Evolutionary conservation across 2,797 vertebrate genomes (phyloP).

Genomic region (Chaenodraco wilsoni): DNA sequence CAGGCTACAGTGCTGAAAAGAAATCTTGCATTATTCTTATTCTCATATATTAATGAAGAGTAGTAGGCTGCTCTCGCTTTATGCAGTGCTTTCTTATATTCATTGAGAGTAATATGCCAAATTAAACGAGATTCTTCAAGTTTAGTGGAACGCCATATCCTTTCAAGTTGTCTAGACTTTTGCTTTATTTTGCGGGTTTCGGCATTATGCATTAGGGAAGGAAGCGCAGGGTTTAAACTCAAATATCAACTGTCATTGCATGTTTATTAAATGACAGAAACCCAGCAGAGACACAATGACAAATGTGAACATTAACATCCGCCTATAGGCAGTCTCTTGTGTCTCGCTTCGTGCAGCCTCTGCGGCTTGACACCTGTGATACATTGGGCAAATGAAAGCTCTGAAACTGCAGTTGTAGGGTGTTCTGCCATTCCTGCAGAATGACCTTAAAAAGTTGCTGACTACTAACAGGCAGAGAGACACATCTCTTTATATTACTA

Average conservation of each 20-base stretch:
- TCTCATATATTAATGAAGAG: too few relatives aligned
- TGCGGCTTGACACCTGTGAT: slow-evolving; percentile 36
- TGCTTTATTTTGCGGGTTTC: too few relatives aligned
- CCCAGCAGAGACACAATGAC: neutral
- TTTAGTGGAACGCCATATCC: too few relatives aligned
- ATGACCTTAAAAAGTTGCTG: slow-evolving; percentile 61
- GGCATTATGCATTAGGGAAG: too few relatives aligned
- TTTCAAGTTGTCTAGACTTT: too few relatives aligned
- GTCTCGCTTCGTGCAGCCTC: slow-evolving; percentile 13
- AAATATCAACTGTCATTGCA: neutral
- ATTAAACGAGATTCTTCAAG: too few relatives aligned
- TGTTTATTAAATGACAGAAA: neutral
- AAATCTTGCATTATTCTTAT: too few relatives aligned
- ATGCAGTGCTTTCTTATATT: too few relatives aligned
- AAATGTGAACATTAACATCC: slow-evolving; percentile 5
- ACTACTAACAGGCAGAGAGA: slow-evolving; percentile 44
- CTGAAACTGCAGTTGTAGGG: slow-evolving; percentile 51
- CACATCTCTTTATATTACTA: slow-evolving; percentile 47
- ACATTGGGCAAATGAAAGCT: slow-evolving; percentile 28
- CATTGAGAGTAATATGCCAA: too few relatives aligned
- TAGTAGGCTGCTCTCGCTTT: too few relatives aligned
- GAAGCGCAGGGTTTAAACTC: neutral
- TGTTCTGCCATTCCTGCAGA: slow-evolving; percentile 42
- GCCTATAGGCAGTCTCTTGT: slow-evolving; percentile 2
- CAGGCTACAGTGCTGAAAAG: too few relatives aligned